Base-by-base conservation (phyloP, 2,797 vertebrate species). In the Xerus rutilus region DNA sequence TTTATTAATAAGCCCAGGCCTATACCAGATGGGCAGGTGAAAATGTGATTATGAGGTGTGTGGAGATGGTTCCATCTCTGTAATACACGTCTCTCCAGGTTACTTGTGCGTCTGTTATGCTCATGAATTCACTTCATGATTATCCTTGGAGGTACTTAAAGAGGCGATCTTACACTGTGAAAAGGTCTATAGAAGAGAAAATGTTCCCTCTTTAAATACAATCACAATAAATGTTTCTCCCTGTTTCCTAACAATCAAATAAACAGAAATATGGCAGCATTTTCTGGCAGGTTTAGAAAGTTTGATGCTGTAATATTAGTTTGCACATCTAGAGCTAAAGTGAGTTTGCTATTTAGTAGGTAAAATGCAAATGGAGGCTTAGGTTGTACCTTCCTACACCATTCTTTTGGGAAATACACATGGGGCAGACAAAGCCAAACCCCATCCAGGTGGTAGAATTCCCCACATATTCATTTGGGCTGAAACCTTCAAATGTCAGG, bases 21-120 rank as follows among this genome's bases (percentile, higher is more conserved):
- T 98, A 96, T 95, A 98, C 96, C 98, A 98, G 98, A 98, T 98
- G 98, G 98, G 98, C 98, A 99, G 98, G 98, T 98, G 98, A 98
- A 98, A 98, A 98, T 98, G 98, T 98, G 98, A 98, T 98, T 98
- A 98, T 98, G 98, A 98, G 97, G 97, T 98, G 97, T 98, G 97
- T 97, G 97, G 95, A 96, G 98, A 98, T 97, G 97, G 92, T 93
- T 98, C 96, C 97, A 93, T 98, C 97, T 98, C 97, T 97, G 95
- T 97, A 97, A 98, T 98, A 98, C 98, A 98, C 94, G 96, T 97
- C 98, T 98, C 98, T 98, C 98, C 94, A 96, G 98, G 98, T 98
- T 97, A 97, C 96, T 94, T 28, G 91, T 96, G 91, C 96, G 96
- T 99, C 98, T 98, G 98, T 98, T 98, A 97, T 93, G 93, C 94